A percentile compares a stretch with the other conserved stretches of the same genome.
These are phyloP conservation scores for Allobates femoralis DNA, from an alignment of 2,797 vertebrate genomes.

Conservation along the genomic window DNA sequence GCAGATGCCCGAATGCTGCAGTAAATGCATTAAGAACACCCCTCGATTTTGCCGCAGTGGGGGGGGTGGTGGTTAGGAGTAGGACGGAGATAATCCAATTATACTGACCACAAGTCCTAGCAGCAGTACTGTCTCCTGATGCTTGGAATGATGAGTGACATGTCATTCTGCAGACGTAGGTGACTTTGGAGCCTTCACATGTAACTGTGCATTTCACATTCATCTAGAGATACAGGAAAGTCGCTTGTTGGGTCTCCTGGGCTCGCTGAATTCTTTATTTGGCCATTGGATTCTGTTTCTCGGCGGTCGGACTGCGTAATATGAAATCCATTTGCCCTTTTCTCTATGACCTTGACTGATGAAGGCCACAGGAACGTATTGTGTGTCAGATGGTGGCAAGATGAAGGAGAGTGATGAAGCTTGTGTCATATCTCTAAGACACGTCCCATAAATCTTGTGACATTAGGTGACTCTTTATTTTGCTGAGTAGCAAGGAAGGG, in stretches of 20 bases:
- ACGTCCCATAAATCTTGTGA: constrained; percentile 52
- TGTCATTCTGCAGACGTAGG: neutral
- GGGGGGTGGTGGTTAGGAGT: too few relatives aligned
- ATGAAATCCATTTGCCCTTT: constrained; percentile 51
- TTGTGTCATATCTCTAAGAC: constrained; percentile 31
- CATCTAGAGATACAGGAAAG: neutral
- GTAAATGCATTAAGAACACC: too few relatives aligned
- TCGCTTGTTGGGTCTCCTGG: neutral
- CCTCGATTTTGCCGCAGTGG: too few relatives aligned
- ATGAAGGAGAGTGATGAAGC: constrained; percentile 53
- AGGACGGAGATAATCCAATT: too few relatives aligned
- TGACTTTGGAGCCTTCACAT: neutral
- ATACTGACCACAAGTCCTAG: too few relatives aligned
- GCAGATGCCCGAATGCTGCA: too few relatives aligned
- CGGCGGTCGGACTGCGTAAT: neutral
- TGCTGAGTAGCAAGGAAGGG: constrained; percentile 41
- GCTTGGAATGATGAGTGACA: too few relatives aligned
- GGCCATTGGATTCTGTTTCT: neutral
- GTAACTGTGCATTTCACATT: neutral
- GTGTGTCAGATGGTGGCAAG: constrained; percentile 33
- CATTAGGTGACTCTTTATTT: constrained; percentile 22
- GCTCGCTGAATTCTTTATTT: neutral
- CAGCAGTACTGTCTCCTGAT: too few relatives aligned
- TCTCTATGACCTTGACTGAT: constrained; percentile 37
- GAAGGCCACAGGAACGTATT: constrained; percentile 35